phyloP scores from a whole-genome alignment of 2,888 invertebrate genomes.

The Sinopyrophorus schimmeli region DNA sequence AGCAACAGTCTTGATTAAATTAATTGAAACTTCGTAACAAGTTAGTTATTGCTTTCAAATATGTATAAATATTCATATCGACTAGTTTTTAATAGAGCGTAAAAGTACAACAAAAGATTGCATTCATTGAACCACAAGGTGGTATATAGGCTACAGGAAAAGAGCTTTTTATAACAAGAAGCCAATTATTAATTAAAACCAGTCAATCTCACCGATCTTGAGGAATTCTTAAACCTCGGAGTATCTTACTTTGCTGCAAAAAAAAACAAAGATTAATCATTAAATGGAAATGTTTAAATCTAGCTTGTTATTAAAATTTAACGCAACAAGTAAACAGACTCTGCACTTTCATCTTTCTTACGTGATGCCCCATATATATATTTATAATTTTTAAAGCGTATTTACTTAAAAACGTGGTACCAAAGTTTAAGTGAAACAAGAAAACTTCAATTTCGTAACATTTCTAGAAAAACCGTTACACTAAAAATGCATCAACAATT shows the following conservation, averaged over 20 bases:
- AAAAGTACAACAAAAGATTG: conserved; percentile 30
- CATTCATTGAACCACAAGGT: conserved; percentile 49
- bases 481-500: no score
- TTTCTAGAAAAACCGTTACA: no score
- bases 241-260: conserved; percentile 77
- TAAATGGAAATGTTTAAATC: no score
- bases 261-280: no score
- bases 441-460: no score
- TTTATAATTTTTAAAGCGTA: no score
- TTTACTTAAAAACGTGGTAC: no score
- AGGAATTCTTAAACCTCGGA: conserved; percentile 74
- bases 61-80: conserved; percentile 5
- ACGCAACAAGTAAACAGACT: no score
- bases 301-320: no score
- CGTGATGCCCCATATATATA: no score
- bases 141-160: conserved; percentile 37
- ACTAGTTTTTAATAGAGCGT: conserved; percentile 11
- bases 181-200: conserved; percentile 3
- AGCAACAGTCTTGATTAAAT: conserved; percentile 13
- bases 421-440: no score
- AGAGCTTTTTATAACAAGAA: conserved; percentile 17
- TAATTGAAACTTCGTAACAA: conserved; percentile 2
- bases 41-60: conserved; percentile 9
- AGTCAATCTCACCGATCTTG: conserved; percentile 66
- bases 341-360: no score